Percentiles rank a stretch among this genome's conserved stretches.
phyloP scores from a whole-genome alignment of 1,140 invertebrate genomes.

The Drosophila lowei region DNA sequence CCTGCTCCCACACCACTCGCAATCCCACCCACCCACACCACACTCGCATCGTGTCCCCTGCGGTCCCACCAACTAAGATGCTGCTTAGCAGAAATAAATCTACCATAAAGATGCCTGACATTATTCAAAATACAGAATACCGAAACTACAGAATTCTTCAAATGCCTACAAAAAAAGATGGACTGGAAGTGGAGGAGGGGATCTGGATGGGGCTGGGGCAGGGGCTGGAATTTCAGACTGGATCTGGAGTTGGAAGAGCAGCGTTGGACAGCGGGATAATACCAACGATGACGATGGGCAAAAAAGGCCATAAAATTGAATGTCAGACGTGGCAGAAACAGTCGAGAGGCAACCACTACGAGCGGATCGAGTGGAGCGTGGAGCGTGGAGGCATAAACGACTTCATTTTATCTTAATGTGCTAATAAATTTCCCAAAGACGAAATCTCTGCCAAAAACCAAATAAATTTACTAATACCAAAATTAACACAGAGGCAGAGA shows the following conservation, averaged over 20 bases:
- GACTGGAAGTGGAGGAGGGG: neutral
- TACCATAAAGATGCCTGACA: constrained; percentile 65
- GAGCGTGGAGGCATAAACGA: constrained; percentile 70
- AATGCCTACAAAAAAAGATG: constrained; percentile 32
- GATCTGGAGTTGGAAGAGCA: constrained; percentile 3
- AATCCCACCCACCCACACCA: constrained; percentile 25
- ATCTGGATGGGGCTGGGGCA: constrained; percentile 22
- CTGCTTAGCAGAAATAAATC: constrained; percentile 60
- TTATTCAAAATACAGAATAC: constrained; percentile 73
- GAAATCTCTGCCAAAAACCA: constrained; percentile 79
- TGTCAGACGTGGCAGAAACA: constrained; percentile 41
- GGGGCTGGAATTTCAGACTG: constrained; percentile 13
- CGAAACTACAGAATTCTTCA: constrained; percentile 65
- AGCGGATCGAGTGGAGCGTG: constrained; percentile 35
- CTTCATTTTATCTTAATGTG: constrained; percentile 81
- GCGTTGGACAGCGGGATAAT: constrained; percentile 37
- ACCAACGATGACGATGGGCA: constrained; percentile 33
- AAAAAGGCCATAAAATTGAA: constrained; percentile 79
- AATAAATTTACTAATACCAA: constrained; percentile 80
- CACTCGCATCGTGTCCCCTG: neutral
- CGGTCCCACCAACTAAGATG: constrained; percentile 15
- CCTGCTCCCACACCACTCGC: constrained; percentile 44
- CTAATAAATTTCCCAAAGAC: constrained; percentile 76
- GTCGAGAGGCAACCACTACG: constrained; percentile 23
- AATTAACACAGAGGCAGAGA: constrained; percentile 49